phyloP scores from a whole-genome alignment of 2,113 vertebrate genomes.

The Pogona vitticeps region DNA sequence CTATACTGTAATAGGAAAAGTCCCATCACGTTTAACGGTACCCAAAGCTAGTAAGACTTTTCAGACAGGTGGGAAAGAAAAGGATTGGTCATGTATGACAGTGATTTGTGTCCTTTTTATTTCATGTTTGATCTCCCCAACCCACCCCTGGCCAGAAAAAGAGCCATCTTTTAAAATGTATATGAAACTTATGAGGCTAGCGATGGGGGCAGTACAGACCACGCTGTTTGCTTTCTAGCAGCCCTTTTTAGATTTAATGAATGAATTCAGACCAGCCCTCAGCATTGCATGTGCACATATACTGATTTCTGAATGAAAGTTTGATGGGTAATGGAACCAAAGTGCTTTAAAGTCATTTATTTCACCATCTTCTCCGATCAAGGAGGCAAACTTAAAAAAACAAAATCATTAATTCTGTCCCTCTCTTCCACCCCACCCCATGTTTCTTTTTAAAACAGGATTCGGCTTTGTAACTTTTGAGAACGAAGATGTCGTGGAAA shows the following conservation, averaged over 20 bases:
- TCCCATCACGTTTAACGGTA: conserved; percentile 54
- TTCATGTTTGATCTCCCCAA: conserved; percentile 39
- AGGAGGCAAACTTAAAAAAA: no score
- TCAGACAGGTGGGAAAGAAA: conserved; percentile 44
- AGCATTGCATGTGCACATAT: not conserved
- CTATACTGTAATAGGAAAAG: conserved; percentile 61
- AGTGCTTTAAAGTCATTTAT: conserved; percentile 17
- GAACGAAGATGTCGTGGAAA: conserved; percentile 98
- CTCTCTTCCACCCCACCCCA: not conserved
- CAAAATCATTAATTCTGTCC: conserved; percentile 21
- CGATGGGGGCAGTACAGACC: conserved; percentile 43
- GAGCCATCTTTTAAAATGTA: conserved; percentile 57
- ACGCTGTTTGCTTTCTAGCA: conserved; percentile 52
- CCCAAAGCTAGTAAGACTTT: conserved; percentile 58
- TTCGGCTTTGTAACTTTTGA: conserved; percentile 99
- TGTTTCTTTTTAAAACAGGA: conserved; percentile 74
- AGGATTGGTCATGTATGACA: conserved; percentile 48
- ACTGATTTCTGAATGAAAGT: not conserved
- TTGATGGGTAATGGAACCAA: not conserved
- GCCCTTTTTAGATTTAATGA: conserved; percentile 32
- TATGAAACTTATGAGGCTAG: conserved; percentile 34
- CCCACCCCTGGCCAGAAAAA: conserved; percentile 18
- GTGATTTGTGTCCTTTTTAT: conserved; percentile 43
- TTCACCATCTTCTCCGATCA: no score
- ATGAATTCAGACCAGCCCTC: no score